These are phyloP conservation scores for Coracias cyanogaster DNA, from an alignment of 2,797 vertebrate genomes.

Conservation along the genomic window DNA sequence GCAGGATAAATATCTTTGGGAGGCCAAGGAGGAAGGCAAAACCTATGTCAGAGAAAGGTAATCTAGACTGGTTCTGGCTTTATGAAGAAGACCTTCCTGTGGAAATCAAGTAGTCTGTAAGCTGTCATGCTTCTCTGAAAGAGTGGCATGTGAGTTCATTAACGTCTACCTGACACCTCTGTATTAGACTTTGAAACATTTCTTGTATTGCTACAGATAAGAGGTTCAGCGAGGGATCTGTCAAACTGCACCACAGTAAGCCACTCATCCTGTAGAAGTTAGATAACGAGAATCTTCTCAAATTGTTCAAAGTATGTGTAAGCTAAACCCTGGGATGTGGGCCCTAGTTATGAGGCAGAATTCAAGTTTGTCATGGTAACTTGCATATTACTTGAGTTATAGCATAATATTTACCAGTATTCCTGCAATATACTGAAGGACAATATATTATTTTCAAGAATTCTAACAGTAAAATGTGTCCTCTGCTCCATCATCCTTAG, in stretches of 20 bases:
- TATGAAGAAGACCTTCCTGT: neutral
- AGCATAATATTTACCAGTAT: neutral
- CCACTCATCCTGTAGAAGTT: neutral
- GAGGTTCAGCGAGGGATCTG: neutral
- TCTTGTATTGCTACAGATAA: neutral
- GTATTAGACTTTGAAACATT: neutral
- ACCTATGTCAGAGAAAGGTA: neutral
- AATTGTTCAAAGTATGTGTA: neutral
- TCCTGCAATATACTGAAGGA: neutral
- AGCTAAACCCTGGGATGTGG: neutral
- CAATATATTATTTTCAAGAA: neutral
- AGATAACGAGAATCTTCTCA: neutral
- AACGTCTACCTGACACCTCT: neutral
- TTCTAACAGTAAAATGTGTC: neutral
- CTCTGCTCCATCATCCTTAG: neutral
- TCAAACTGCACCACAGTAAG: neutral
- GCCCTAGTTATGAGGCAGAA: neutral
- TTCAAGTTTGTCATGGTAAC: neutral
- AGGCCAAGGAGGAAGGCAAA: neutral
- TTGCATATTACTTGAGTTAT: neutral
- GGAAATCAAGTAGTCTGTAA: neutral
- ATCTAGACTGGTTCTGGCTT: neutral
- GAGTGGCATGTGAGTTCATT: neutral
- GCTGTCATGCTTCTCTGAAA: neutral
- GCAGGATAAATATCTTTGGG: neutral